Base-by-base conservation (phyloP, 2,888 invertebrate species). In the Pseudococcus jackbeardsleyi region DNA sequence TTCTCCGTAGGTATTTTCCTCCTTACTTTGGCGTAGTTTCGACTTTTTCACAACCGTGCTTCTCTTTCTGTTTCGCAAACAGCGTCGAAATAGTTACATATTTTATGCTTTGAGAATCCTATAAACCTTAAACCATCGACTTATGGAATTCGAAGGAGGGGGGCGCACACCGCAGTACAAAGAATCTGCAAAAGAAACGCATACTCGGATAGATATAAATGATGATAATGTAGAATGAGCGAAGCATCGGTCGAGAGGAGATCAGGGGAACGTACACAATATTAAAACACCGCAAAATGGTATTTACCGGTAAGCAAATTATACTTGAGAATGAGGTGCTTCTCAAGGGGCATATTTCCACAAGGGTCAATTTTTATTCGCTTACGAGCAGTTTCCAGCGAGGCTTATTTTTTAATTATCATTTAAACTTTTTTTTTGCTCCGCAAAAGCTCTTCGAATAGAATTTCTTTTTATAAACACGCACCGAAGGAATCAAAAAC, bases 41-140 rank as follows among this genome's bases (percentile, higher is more conserved):
- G 33, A 15, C 12, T 42, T 79, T 79, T 79, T 79, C 79, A 22
- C n/a, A 79, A 42, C 79, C 42, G 6, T 79, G 42, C 19, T 19
- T 42, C 42, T 42, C 42, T 42, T 42, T 79, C 19, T 54, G 0
- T 39, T 19, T 33, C 39, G n/a, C 26, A 22, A 15, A 79, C 42
- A 79, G 79, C 12, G 79, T 8, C n/a, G 33, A 72, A 72, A 72
- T 72, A 33, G 72, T 42, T 79, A 79, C 79, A 79, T 79, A 79
- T 79, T 79, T 79, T 79, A 79, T 79, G n/a, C 79, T 79, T 79
- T 8, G 79, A 46, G 42, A 79, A 79, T 79, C 79, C 79, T 42
- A 79, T 79, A 42, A 77, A 42, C 79, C 46, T 79, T 79, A 79
- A 79, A 79, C 42, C 46, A 79, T 42, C n/a, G 79, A 79, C 79